Percentiles rank a stretch among this genome's conserved stretches.
These are phyloP conservation scores for Stigmatopora nigra DNA, from an alignment of 2,113 vertebrate species.

Conservation along the genomic window DNA sequence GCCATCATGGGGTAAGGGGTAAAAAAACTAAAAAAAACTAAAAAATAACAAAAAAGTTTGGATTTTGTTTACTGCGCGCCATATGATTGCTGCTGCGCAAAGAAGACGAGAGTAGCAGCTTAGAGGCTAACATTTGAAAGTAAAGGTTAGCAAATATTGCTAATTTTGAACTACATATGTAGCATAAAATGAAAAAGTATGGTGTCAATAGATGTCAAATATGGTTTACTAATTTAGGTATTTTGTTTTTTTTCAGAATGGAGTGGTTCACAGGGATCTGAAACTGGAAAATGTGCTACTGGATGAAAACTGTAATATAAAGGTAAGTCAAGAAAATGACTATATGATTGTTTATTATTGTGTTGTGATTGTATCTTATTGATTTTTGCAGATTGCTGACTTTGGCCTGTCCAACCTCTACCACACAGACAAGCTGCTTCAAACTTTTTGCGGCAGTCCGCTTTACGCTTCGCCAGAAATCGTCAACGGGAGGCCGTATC, in stretches of 20 bases:
- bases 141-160: background rate
- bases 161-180: background rate
- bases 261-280: slow-evolving; percentile 94
- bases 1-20: too few relatives aligned
- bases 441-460: slow-evolving; percentile 95
- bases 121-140: too few relatives aligned
- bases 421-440: slow-evolving; percentile 92
- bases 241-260: slow-evolving; percentile 74
- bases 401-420: slow-evolving; percentile 97
- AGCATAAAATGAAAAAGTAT: background rate
- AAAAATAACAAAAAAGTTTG: too few relatives aligned
- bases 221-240: background rate
- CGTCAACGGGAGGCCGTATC: slow-evolving; percentile 93
- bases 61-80: too few relatives aligned
- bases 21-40: too few relatives aligned
- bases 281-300: slow-evolving; percentile 99
- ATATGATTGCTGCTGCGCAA: too few relatives aligned
- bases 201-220: too few relatives aligned
- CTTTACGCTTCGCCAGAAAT: slow-evolving; percentile 97
- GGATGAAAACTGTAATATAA: slow-evolving; percentile 97
- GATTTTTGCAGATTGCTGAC: slow-evolving; percentile 82
- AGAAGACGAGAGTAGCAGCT: too few relatives aligned
- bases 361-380: slow-evolving; percentile 41
- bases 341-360: too few relatives aligned
- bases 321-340: slow-evolving; percentile 72